Conservation (phyloP, 2,113 vertebrate genomes). For the Nipponia nippon region DNA sequence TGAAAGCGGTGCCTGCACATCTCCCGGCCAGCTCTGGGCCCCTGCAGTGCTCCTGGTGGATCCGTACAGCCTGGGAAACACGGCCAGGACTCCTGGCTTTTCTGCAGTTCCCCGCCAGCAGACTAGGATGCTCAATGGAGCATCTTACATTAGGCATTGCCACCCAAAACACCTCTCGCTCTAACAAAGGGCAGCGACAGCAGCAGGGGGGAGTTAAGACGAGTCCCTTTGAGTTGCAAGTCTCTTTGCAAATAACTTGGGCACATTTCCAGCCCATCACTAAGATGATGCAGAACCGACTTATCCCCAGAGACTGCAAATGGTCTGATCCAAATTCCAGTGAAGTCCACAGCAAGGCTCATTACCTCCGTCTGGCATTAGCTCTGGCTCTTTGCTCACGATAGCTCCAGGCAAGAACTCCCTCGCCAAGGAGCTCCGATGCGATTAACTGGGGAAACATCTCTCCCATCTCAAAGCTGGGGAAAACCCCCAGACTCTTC, state of each 20-base stretch:
- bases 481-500: neutral
- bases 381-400: slow-evolving; percentile 4
- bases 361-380: slow-evolving; percentile 37
- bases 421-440: neutral
- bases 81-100: neutral
- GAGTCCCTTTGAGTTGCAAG: neutral
- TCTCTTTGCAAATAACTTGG: neutral
- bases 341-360: slow-evolving; percentile 16
- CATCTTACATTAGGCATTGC: rapidly evolving
- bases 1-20: rapidly evolving
- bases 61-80: neutral
- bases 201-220: neutral
- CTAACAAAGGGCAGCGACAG: neutral
- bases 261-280: neutral
- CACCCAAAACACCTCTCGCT: neutral
- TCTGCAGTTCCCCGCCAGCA: neutral
- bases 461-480: neutral
- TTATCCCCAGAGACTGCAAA: slow-evolving; percentile 28
- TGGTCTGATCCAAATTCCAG: slow-evolving; percentile 36
- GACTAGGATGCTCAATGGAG: rapidly evolving
- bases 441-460: neutral
- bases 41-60: neutral
- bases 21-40: neutral
- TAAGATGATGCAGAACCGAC: neutral
- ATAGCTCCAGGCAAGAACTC: neutral